A percentile compares a stretch with the other conserved stretches of the same genome.
These are phyloP conservation scores for Cephalotes varians DNA, from an alignment of 2,888 invertebrate species.

Conservation along the genomic window DNA sequence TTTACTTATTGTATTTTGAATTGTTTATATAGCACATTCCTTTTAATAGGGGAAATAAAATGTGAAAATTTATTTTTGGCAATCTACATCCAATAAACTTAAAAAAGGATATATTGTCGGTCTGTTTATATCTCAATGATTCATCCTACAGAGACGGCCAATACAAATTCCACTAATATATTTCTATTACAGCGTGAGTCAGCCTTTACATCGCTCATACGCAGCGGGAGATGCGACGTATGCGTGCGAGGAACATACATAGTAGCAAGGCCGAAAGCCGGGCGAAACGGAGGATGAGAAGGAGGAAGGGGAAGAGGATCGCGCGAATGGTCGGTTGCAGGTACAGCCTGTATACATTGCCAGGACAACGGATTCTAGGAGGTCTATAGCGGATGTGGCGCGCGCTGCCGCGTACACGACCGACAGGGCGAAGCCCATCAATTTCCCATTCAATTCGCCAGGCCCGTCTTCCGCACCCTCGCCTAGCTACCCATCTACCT, in stretches of 20 bases:
- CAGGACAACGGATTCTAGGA: slow-evolving; percentile 78
- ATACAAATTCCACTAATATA: neutral
- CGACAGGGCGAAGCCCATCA: slow-evolving; percentile 81
- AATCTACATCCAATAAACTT: neutral
- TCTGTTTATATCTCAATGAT: neutral
- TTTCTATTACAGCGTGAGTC: slow-evolving; percentile 17
- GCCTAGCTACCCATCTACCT: slow-evolving; percentile 11
- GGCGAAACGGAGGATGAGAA: neutral
- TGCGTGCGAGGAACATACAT: slow-evolving; percentile 27
- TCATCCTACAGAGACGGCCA: neutral
- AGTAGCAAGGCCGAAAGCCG: slow-evolving; percentile 30
- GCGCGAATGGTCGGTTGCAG: slow-evolving; percentile 54
- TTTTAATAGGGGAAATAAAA: neutral
- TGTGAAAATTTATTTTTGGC: neutral
- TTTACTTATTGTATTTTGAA: neutral
- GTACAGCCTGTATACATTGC: slow-evolving; percentile 74
- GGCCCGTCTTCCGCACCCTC: slow-evolving; percentile 68
- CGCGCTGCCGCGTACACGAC: slow-evolving; percentile 76
- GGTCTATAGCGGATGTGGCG: slow-evolving; percentile 46
- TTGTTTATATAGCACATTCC: neutral
- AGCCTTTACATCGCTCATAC: slow-evolving; percentile 8
- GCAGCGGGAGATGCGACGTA: neutral
- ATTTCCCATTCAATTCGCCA: slow-evolving; percentile 81
- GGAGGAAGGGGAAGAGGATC: neutral
- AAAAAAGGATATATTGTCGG: neutral